Evolutionary conservation across 2,888 invertebrate species (phyloP), one percentile per base, ranked within the genome.

Genomic region (Venusia cambrica): DNA sequence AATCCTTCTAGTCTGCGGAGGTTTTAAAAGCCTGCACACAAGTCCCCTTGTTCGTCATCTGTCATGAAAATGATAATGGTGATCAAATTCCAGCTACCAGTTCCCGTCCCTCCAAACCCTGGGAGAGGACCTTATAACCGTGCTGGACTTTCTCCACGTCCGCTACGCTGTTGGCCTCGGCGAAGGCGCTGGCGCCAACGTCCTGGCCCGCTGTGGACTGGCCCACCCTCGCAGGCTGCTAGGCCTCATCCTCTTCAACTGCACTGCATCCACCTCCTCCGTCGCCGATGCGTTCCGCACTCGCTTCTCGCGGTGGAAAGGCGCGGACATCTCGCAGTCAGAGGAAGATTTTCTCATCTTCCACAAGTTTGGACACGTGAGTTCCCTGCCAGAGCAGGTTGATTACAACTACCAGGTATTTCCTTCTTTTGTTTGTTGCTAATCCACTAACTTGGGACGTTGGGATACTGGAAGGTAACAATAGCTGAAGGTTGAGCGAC

Each of bases 281-380:
- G 94, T 96, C 37, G 89, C 95, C 62, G 95, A 96, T 66, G 94
- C 94, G 50, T 93, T 97, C 75, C 93, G 94, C 71, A 93, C 92
- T 63, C 92, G 95, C 90, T 92, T 95, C 68, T 93, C 95, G 45
- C 91, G 93, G 58, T 94, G 96, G 94, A 93, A 92, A 61, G 91
- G 95, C 37, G 90, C 93, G 13, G 93, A 92, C 65, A 95, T 96
- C 78, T 94, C 94, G 38, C 94, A 95, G 51, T 94, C 94, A 1
- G 95, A 96, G 40, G 96, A 96, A 80, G 93, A 94, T 60, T 96
- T 95, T 75, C 89, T 97, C 49, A 91, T 95, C 59, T 93, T 95
- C 70, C 96, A 97, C 77, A 94, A 96, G 89, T 96, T 96, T 77
- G 97, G 96, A 74, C 93, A 94, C 81, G 96, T 96, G 90, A 92